phyloP scores from a whole-genome alignment of 2,797 vertebrate genomes.

The Lateolabrax maculatus region DNA sequence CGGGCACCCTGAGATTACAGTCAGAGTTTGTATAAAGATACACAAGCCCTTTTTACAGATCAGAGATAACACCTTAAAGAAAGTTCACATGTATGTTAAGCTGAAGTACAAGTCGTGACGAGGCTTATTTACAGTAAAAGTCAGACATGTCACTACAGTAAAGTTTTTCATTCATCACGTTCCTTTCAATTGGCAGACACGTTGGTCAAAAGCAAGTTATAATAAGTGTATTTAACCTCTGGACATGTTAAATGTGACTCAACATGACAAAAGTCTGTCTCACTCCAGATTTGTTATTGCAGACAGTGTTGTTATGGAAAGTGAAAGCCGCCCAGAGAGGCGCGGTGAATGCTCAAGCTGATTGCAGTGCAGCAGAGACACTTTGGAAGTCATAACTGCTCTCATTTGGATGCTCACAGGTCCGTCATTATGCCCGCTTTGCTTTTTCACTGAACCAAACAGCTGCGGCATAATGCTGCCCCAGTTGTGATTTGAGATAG shows the following conservation, averaged over 20 bases:
- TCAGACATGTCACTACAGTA: neutral
- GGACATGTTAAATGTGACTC: neutral
- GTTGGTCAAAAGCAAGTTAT: too few relatives aligned
- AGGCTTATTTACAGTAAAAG: neutral
- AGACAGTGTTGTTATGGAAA: neutral
- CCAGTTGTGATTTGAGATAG: too few relatives aligned
- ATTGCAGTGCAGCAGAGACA: neutral
- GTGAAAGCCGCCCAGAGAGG: conserved; percentile 28
- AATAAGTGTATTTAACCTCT: too few relatives aligned
- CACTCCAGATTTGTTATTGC: neutral
- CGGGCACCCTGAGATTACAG: neutral
- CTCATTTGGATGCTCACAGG: conserved; percentile 46
- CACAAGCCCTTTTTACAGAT: too few relatives aligned
- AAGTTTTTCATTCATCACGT: neutral
- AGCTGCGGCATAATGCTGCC: too few relatives aligned
- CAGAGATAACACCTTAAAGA: too few relatives aligned
- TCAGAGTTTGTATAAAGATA: neutral
- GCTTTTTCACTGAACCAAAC: too few relatives aligned
- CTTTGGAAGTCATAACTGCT: conserved; percentile 34
- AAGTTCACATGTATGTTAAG: neutral
- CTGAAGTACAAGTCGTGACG: neutral
- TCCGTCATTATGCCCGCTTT: too few relatives aligned
- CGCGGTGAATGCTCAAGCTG: neutral
- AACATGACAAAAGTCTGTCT: neutral
- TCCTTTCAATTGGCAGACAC: too few relatives aligned